Base-by-base conservation (phyloP, 1,140 invertebrate species). In the Delia radicum region DNA sequence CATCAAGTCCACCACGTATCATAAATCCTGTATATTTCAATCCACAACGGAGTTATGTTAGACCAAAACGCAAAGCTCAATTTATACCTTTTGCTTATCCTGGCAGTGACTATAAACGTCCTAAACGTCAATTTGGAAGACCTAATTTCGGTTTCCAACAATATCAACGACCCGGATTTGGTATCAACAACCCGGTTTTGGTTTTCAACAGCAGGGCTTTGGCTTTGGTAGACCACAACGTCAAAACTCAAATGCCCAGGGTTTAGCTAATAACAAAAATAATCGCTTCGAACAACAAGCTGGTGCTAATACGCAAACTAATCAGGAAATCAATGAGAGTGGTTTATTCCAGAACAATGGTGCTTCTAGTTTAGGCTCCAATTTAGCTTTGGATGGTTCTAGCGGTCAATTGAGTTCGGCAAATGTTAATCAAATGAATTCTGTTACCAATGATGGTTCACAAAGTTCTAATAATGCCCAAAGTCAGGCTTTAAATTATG, bases 331-430 rank as follows among this genome's bases (percentile, higher is more conserved):
- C 2, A 73, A 75, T 61, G 48, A 78, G 21, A 79, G 79, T 6
- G 85, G 85, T 6, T 75, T 77, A n/a, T 78, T 73, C 33, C 74
- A 76, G 31, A 75, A 82, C 26, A 76, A 74, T 18, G 81, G 80
- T 62, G 79, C 78, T 46, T 86, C 84, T 33, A 84, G 84, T 76
- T 84, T 85, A 27, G 42, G 81, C 65, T 83, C 83, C 6, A 86
- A 86, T 42, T 24, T 86, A 26, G 83, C 84, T 2, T 15, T 79
- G 18, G 83, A 86, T 71, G 85, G 85, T 15, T 81, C 42, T 74
- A 82, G 84, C 21, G 85, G 85, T 0, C 85, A 86, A 74, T 76
- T 86, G 37, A 81, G 79, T 75, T 84, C 84, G 0, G 82, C 85
- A 3, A 86, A 86, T 62, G 80, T 81, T 2, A 80, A 81, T 26